Evolutionary conservation across 2,113 vertebrate genomes (phyloP), one percentile per base, ranked within the genome.

Genomic region (Planiliza haematocheilus): DNA sequence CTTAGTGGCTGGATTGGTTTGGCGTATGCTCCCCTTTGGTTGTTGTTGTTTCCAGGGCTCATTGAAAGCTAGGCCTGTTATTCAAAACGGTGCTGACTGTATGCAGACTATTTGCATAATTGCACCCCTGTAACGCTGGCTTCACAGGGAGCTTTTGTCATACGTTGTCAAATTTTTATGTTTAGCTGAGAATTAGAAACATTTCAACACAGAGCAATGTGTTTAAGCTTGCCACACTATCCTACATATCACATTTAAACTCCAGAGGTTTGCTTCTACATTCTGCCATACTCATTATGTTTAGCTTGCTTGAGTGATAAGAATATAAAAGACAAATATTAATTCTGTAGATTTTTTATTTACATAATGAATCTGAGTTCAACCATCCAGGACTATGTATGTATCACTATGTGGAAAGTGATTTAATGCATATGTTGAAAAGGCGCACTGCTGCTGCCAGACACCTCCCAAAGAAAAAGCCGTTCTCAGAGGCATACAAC

Each of bases 241-340:
- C 41, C 18, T 61, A 36, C 38, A 50, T 50, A 55, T 77, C 9
- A 64, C 38, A 77, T 70, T 20, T 51, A 11, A 12, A 53, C 70
- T 38, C 42, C 14, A 17, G 51, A 48, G 39, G 30, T 53, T 46
- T 24, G 12, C 36, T 49, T 45, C 46, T n/a, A 53, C 57, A 42
- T 24, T 34, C 21, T n/a, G 1, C 49, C 45, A n/a, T n/a, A n/a
- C n/a, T n/a, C n/a, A n/a, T 43, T 14, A 43, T 43, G 41, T 12
- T 43, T 12, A 43, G 12, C 41, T 43, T 43, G 1, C 3, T 14
- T 3, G 13, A 43, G 24, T 3, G n/a, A n/a, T n/a, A n/a, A n/a
- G n/a, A n/a, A 30, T 13, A 43, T 43, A 14, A 43, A 43, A 43
- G 41, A 4, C 11, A 42, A 30, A 30, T 30, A 30, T 3, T 2